Evolutionary conservation across 2,797 vertebrate genomes (phyloP).

Genomic region (Scarus forsteni): DNA sequence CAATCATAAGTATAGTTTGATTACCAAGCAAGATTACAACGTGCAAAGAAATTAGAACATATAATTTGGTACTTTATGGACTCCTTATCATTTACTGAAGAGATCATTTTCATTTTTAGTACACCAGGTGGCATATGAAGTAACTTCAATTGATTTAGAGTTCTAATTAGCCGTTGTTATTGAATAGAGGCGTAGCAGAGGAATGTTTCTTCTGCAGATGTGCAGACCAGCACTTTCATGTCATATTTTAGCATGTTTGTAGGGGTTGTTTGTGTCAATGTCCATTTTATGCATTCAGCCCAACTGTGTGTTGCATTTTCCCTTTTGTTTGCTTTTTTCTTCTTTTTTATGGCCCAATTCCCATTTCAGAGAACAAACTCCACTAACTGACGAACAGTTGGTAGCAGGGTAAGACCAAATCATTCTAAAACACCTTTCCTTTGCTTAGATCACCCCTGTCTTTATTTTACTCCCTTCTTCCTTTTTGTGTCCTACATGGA

Average conservation of each 20-base stretch:
- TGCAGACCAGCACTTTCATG: constrained; percentile 49
- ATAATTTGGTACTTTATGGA: no score
- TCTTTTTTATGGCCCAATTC: constrained; percentile 92
- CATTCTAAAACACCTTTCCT: constrained; percentile 86
- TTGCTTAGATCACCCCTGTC: constrained; percentile 85
- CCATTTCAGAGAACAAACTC: constrained; percentile 96
- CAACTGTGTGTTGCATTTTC: constrained; percentile 83
- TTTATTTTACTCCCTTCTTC: constrained; percentile 80
- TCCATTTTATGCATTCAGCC: constrained; percentile 80
- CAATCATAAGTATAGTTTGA: no score
- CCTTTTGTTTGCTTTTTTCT: constrained; percentile 81
- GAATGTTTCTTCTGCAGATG: constrained; percentile 12
- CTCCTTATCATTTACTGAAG: no score
- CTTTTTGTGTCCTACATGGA: constrained; percentile 69
- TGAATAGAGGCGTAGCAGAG: background rate
- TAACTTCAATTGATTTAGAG: no score
- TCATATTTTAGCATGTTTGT: constrained; percentile 65
- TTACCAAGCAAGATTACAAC: no score
- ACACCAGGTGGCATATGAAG: no score
- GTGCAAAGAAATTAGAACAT: no score
- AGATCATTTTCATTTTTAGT: no score
- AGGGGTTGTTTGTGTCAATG: constrained; percentile 77
- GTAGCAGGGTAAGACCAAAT: constrained; percentile 95
- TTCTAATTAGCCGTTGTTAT: background rate
- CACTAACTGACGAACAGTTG: constrained; percentile 96